A percentile compares a stretch with the other conserved stretches of the same genome.
Evolutionary conservation across 2,888 invertebrate genomes (phyloP).

Genomic region (Trissolcus brochymenae): DNA sequence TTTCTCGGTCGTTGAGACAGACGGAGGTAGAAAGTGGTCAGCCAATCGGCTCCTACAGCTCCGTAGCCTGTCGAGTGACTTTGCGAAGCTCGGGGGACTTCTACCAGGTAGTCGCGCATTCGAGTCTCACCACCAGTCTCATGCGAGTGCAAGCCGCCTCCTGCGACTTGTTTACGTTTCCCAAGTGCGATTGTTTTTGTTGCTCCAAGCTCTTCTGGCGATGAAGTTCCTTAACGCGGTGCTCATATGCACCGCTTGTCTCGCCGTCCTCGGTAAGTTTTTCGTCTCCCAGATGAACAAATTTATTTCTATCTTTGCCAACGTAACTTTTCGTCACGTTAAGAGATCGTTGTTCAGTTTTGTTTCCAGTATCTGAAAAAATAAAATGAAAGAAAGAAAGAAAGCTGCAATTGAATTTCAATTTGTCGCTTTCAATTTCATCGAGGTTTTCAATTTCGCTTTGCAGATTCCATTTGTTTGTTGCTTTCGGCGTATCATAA

Average conservation of each 20-base stretch:
- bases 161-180: conserved; percentile 41
- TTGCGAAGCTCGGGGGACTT: conserved; percentile 45
- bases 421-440: not conserved
- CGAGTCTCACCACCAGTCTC: conserved; percentile 46
- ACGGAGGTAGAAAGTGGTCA: conserved; percentile 73
- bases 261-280: conserved; percentile 46
- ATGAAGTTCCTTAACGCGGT: conserved; percentile 59
- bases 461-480: conserved; percentile 4
- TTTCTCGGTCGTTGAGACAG: conserved; percentile 59
- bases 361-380: no score
- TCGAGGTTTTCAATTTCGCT: not conserved
- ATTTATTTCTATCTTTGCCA: not conserved
- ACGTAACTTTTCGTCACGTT: no score
- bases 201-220: conserved; percentile 6
- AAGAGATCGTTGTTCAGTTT: no score
- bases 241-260: conserved; percentile 58
- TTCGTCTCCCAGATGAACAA: not conserved
- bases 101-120: conserved; percentile 45
- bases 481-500: conserved; percentile 34
- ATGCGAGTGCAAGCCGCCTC: conserved; percentile 35
- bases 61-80: conserved; percentile 58
- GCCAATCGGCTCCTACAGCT: conserved; percentile 68
- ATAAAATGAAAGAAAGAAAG: no score
- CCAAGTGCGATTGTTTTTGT: conserved; percentile 11
- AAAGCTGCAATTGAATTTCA: no score